Conservation (phyloP, 2,888 invertebrate species). For the Drosophila tripunctata region DNA sequence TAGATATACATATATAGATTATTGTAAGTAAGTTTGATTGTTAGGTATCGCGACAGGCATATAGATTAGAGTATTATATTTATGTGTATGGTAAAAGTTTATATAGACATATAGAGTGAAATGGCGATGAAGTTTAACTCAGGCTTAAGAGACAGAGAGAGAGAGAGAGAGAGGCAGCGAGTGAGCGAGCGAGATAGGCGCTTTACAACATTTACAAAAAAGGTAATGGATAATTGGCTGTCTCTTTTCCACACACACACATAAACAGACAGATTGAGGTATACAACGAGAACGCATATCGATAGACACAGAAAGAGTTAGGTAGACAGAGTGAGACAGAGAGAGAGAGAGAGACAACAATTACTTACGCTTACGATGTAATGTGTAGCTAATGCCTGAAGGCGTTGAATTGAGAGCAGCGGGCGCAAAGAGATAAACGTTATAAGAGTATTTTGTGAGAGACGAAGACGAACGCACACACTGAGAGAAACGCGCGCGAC, state of each 20-base stretch:
- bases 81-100: background rate
- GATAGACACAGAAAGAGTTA: conserved; percentile 18
- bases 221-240: conserved; percentile 1
- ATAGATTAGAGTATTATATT: background rate
- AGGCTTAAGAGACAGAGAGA: conserved; percentile 15
- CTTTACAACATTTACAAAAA: conserved; percentile 20
- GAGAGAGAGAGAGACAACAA: conserved; percentile 27
- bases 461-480: conserved; percentile 18
- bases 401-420: conserved; percentile 56
- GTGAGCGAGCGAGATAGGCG: background rate
- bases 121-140: conserved; percentile 8
- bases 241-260: conserved; percentile 25
- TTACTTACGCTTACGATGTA: conserved; percentile 82
- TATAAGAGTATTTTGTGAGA: conserved; percentile 55
- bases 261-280: conserved; percentile 36
- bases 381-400: conserved; percentile 63
- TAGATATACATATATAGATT: too few relatives aligned
- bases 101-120: conserved; percentile 8
- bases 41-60: conserved; percentile 4
- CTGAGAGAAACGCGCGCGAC: conserved; percentile 14
- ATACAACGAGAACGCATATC: conserved; percentile 53
- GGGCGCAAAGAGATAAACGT: conserved; percentile 71
- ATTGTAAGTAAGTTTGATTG: background rate
- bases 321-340: conserved; percentile 16
- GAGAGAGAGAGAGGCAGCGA: conserved; percentile 3